Percentiles rank a stretch among this genome's conserved stretches.
phyloP scores from a whole-genome alignment of 2,888 invertebrate species.

The Clistopyga incitator region DNA sequence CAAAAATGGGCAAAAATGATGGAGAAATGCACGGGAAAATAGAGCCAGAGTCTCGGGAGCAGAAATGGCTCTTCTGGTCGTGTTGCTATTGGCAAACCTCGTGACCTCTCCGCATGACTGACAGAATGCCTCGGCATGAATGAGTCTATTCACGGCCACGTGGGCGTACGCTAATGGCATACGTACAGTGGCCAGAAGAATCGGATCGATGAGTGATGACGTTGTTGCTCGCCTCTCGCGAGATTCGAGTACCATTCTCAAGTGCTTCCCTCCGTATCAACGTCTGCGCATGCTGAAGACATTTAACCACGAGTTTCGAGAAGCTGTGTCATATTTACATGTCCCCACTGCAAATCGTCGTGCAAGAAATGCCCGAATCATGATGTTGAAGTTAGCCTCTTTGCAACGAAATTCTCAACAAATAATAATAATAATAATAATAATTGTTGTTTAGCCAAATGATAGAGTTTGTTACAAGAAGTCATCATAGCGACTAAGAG shows the following conservation, averaged over 20 bases:
- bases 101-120: constrained; percentile 31
- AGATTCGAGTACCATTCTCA: constrained; percentile 55
- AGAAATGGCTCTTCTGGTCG: constrained; percentile 30
- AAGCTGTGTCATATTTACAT: neutral
- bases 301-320: constrained; percentile 34
- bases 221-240: constrained; percentile 51
- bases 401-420: too few relatives aligned
- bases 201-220: constrained; percentile 66
- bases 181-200: constrained; percentile 66
- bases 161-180: constrained; percentile 67
- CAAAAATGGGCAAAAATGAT: neutral
- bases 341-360: neutral
- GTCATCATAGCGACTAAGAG: too few relatives aligned
- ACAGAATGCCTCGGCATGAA: constrained; percentile 73
- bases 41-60: neutral
- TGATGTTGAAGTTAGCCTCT: neutral
- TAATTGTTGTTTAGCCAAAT: too few relatives aligned
- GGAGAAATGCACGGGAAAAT: constrained; percentile 1
- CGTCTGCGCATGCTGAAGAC: constrained; percentile 2
- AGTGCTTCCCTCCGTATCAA: constrained; percentile 12
- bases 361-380: neutral
- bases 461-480: too few relatives aligned
- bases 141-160: constrained; percentile 77
- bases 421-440: too few relatives aligned
- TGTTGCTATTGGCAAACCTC: constrained; percentile 23